Base-by-base conservation (phyloP, 37 sponge, comb jelly and placozoan species). In the Crambe crambe region DNA sequence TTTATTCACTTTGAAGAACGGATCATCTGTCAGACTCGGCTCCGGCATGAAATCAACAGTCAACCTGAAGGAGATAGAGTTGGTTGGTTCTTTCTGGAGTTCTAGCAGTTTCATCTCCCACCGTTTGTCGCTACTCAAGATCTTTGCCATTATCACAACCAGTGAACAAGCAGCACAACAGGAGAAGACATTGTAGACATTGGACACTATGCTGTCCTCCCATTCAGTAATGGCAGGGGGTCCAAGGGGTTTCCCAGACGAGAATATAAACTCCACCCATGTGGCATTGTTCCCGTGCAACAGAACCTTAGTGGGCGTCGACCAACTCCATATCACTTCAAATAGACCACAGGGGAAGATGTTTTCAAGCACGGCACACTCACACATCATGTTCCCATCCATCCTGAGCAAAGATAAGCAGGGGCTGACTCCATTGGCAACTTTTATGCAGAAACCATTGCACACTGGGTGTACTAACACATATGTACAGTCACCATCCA, bases 281-380 rank as follows among this genome's bases (percentile, higher is more conserved):
- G 10, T 32, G 35, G 66, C 66, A 30, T 65, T 65, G 35, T 65
- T 65, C 3, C 32, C 66, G 30, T 65, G 66, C 35, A 65, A 30
- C 27, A 65, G 66, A 30, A 65, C 31, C 31, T 30, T 20, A 9
- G 27, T 30, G 31, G 66, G 35, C 3, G 66, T 65, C 30, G 66
- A 65, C 31, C 31, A 2, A 32, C 66, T 31, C 66, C 66, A 65
- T 1, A 65, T 30, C 12, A 65, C 31, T 9, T 65, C 32, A 20
- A 65, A 30, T 30, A 65, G 3, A 30, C 66, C 66, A 65, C 31
- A 31, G 35, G 66, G 66, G 66, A 65, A 65, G 34, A 65, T 32
- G 35, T 30, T 9, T 3, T 65, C 30, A 31, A 31, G 17, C 66
- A 30, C 17, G 15, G 66, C 66, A 65, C 66, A 65, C 12, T 30